Evolutionary conservation across 2,113 vertebrate genomes (phyloP), one percentile per base, ranked within the genome.

Genomic region (Tautogolabrus adspersus): DNA sequence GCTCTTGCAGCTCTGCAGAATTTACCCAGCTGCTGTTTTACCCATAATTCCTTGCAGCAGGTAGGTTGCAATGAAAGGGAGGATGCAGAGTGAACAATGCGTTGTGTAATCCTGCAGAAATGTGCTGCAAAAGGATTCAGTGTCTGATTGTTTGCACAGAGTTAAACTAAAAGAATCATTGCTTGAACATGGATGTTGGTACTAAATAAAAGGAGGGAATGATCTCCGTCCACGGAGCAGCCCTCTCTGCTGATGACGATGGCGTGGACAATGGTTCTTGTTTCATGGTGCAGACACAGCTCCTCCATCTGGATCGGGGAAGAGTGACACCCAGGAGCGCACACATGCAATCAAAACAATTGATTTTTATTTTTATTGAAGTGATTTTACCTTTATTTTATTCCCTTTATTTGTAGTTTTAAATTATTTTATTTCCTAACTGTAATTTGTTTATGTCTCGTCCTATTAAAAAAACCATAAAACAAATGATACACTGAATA

Each of bases 301-400:
- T 90, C 93, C 92, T 92, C 92, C 92, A 81, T 77, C 89, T 92
- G 93, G 91, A 86, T 22, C 44, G 21, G 18, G 10, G 71, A 44
- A 70, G 86, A 86, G 85, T 68, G 56, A 85, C 88, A 77, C 46
- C 79, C 38, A 58, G 10, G 22, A 51, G 71, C 37, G 49, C 34
- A 49, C 16, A 42, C 37, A 12, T 26, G 46, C 16, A 16, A n/a
- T 15, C 3, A 34, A 58, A 42, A 40, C 0, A 44, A 30, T 19
- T 6, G 44, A n/a, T 6, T n/a, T n/a, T 21, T 52, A 3, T n/a
- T 46, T 64, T 11, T 21, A 6, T 21, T 44, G 34, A 3, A 74
- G 21, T 16, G 21, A 19, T 21, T 49, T 60, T 34, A 8, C 49
- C 18, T 10, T n/a, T 9, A 51, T n/a, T 52, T 19, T 46, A 5